Percentiles rank a stretch among this genome's conserved stretches.
Conservation (phyloP, 2,113 vertebrate genomes). For the Stigmatopora nigra region DNA sequence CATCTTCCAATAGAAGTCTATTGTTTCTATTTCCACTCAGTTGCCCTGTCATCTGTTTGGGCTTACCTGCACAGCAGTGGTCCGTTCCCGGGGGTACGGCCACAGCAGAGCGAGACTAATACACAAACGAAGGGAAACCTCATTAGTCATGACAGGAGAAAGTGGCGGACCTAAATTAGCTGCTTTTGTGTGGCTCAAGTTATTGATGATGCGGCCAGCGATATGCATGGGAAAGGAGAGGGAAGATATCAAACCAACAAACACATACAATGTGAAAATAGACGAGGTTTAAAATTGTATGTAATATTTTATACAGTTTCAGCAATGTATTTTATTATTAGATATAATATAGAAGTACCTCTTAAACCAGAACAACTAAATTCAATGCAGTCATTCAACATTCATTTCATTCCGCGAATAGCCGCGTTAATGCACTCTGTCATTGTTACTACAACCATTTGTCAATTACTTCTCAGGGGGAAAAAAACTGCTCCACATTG, state of each 20-base stretch:
- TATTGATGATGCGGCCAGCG: constrained; percentile 63
- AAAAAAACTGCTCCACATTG: neutral
- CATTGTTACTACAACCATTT: neutral
- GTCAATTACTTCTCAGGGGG: neutral
- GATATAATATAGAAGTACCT: constrained; percentile 10
- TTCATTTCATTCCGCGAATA: neutral
- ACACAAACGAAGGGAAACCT: constrained; percentile 61
- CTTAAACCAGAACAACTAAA: constrained; percentile 3
- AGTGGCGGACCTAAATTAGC: constrained; percentile 65
- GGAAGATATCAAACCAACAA: constrained; percentile 28
- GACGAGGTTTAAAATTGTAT: constrained; percentile 13
- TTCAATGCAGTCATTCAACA: neutral
- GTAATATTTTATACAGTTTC: constrained; percentile 2
- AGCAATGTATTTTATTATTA: constrained; percentile 10
- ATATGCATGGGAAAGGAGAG: constrained; percentile 37
- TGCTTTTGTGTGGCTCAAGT: constrained; percentile 65
- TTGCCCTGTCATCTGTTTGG: constrained; percentile 54
- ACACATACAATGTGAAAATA: constrained; percentile 13
- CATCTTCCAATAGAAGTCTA: constrained; percentile 38
- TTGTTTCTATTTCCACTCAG: constrained; percentile 54
- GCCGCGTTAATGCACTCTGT: neutral
- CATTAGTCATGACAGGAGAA: constrained; percentile 68
- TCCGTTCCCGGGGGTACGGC: constrained; percentile 55
- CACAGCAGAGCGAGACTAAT: constrained; percentile 64
- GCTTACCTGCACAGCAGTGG: constrained; percentile 61